phyloP scores from a whole-genome alignment of 2,888 invertebrate genomes.

The Heliconius hortense region DNA sequence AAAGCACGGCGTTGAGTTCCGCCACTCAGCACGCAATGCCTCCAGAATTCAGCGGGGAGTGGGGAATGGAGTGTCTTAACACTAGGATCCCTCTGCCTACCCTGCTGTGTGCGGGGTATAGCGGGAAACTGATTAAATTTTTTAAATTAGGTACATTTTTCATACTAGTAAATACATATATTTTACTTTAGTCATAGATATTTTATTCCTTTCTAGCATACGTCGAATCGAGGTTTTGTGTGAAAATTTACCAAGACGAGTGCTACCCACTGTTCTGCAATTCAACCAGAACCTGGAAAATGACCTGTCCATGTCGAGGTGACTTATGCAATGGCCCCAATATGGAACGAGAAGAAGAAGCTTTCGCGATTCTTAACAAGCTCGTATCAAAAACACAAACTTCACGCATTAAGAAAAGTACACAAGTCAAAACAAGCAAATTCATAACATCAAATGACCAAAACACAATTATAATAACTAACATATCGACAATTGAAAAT shows the following conservation, averaged over 20 bases:
- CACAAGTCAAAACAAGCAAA: slow-evolving; percentile 36
- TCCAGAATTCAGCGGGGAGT: no score
- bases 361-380: slow-evolving; percentile 57
- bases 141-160: neutral
- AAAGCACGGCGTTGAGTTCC: no score
- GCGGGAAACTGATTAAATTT: no score
- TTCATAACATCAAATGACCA: slow-evolving; percentile 38
- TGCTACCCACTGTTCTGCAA: slow-evolving; percentile 73
- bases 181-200: slow-evolving; percentile 11
- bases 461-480: slow-evolving; percentile 43
- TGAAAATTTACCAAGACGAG: slow-evolving; percentile 74
- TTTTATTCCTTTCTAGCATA: slow-evolving; percentile 57
- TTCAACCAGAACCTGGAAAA: slow-evolving; percentile 68
- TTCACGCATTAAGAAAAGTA: slow-evolving; percentile 47
- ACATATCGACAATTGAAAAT: slow-evolving; percentile 44
- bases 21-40: no score
- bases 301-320: slow-evolving; percentile 72
- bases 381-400: slow-evolving; percentile 45
- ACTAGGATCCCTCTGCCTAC: no score
- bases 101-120: no score
- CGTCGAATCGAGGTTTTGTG: slow-evolving; percentile 70
- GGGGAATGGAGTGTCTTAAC: no score
- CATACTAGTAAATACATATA: neutral
- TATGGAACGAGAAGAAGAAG: slow-evolving; percentile 62
- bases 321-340: slow-evolving; percentile 73